A percentile compares a stretch with the other conserved stretches of the same genome.
Conservation (phyloP, 2,888 invertebrate species). For the Gortyna flavago region DNA sequence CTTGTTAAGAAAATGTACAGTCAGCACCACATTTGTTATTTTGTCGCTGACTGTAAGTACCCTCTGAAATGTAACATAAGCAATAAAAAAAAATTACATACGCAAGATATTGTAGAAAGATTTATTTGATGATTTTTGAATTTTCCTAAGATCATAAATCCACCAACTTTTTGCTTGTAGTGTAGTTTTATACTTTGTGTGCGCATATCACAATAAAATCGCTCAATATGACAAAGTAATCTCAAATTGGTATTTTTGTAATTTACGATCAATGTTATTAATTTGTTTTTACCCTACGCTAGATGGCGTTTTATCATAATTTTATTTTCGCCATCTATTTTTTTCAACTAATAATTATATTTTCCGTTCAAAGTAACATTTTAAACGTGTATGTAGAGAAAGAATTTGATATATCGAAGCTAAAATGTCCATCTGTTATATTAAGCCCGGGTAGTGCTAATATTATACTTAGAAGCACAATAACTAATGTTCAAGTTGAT, state of each 20-base stretch:
- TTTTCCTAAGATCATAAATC: slow-evolving; percentile 6
- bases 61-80: slow-evolving; percentile 58
- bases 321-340: slow-evolving; percentile 8
- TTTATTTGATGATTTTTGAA: slow-evolving; percentile 37
- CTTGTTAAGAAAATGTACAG: slow-evolving; percentile 49
- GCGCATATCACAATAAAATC: slow-evolving; percentile 27
- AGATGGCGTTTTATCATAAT: slow-evolving; percentile 16
- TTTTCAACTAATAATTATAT: not conserved
- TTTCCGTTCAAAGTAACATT: slow-evolving; percentile 10
- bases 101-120: slow-evolving; percentile 44
- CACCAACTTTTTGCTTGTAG: slow-evolving; percentile 30
- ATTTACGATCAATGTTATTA: slow-evolving; percentile 17
- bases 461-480: slow-evolving; percentile 41
- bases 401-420: slow-evolving; percentile 17
- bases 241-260: slow-evolving; percentile 21
- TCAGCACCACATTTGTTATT: slow-evolving; percentile 57
- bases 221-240: slow-evolving; percentile 26
- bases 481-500: slow-evolving; percentile 39
- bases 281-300: slow-evolving; percentile 8
- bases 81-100: slow-evolving; percentile 64
- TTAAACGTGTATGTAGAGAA: not conserved
- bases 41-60: slow-evolving; percentile 53
- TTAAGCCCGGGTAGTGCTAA: slow-evolving; percentile 18
- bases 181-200: slow-evolving; percentile 19
- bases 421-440: slow-evolving; percentile 22